Evolutionary conservation across 2,113 vertebrate genomes (phyloP).

Genomic region (Athene noctua): DNA sequence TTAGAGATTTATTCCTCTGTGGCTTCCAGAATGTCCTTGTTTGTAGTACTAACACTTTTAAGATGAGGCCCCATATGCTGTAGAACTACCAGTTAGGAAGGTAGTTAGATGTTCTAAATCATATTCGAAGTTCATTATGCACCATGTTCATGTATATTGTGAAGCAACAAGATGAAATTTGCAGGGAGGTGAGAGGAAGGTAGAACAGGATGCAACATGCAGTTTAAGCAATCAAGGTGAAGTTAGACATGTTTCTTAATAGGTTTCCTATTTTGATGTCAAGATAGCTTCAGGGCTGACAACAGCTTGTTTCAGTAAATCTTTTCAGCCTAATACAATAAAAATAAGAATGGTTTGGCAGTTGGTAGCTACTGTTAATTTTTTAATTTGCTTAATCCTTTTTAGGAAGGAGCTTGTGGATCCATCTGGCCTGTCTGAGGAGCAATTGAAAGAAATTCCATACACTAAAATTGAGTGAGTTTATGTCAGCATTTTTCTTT

Average conservation of each 20-base stretch:
- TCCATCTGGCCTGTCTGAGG: constrained; percentile 84
- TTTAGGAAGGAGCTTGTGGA: constrained; percentile 87
- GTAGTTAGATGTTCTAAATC: neutral
- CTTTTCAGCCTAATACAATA: neutral
- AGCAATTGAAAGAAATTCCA: constrained; percentile 90
- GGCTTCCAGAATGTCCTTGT: neutral
- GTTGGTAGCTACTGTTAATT: neutral
- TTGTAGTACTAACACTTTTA: neutral
- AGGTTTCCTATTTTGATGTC: neutral
- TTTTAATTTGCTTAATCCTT: constrained; percentile 8
- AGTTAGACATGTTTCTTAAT: neutral
- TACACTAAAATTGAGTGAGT: constrained; percentile 91
- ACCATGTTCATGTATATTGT: neutral
- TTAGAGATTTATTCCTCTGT: neutral
- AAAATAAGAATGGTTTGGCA: neutral
- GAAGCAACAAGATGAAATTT: neutral
- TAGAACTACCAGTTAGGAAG: neutral
- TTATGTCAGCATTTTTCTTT: neutral
- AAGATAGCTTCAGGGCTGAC: neutral
- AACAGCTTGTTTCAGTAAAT: neutral
- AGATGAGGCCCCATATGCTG: neutral
- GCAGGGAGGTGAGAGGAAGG: neutral
- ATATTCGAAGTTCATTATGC: neutral
- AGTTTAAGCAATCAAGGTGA: neutral
- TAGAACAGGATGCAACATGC: neutral